Percentiles rank a stretch among this genome's conserved stretches.
Evolutionary conservation across 2,888 invertebrate species (phyloP).

Genomic region (Lasioglossum malachurum): DNA sequence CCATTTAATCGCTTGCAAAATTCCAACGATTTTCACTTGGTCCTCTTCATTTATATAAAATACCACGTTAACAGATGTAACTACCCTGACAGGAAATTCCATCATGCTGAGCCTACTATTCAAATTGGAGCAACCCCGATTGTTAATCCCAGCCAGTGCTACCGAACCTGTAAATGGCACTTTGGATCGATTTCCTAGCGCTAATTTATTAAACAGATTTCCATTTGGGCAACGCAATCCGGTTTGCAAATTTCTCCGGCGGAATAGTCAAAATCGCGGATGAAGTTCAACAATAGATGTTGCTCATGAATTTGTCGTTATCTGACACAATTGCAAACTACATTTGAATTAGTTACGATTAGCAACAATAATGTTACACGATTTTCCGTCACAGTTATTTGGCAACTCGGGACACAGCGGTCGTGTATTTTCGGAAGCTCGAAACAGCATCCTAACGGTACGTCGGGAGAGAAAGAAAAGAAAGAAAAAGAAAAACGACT

Average conservation of each 20-base stretch:
- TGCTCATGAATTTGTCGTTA: neutral
- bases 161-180: conserved; percentile 1
- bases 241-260: neutral
- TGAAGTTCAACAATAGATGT: neutral
- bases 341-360: neutral
- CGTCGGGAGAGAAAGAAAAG: neutral
- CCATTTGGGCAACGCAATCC: conserved; percentile 18
- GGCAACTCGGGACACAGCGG: neutral
- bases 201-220: conserved; percentile 16
- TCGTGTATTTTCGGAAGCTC: neutral
- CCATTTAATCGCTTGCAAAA: neutral
- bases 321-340: neutral
- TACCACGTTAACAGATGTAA: neutral
- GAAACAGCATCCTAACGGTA: neutral
- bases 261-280: neutral
- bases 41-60: neutral
- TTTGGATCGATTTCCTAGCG: conserved; percentile 7
- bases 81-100: neutral
- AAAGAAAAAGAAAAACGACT: neutral
- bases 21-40: neutral
- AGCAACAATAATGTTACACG: neutral
- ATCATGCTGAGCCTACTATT: conserved; percentile 2
- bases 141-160: conserved; percentile 2
- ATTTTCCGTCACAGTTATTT: neutral
- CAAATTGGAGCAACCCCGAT: neutral